phyloP scores from a whole-genome alignment of 2,888 invertebrate genomes.

The Invenusta paracnida region DNA sequence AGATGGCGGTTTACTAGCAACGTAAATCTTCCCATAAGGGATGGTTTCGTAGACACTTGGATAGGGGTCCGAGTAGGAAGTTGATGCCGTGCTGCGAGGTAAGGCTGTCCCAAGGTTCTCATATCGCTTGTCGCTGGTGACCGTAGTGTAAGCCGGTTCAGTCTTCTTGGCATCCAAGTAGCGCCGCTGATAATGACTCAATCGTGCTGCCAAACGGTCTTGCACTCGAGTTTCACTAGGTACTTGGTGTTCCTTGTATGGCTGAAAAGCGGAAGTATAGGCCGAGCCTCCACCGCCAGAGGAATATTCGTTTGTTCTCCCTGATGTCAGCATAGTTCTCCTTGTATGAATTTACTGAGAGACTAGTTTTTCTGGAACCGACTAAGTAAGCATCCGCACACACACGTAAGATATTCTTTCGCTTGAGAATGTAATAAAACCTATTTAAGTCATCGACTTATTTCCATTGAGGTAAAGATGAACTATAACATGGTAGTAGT shows the following conservation, averaged over 20 bases:
- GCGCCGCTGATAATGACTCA: background rate
- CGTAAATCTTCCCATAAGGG: too few species aligned
- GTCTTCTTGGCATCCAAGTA: background rate
- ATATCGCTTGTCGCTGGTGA: background rate
- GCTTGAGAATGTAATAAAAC: too few species aligned
- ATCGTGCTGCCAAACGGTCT: background rate
- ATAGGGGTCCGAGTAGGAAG: background rate
- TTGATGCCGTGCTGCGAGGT: background rate
- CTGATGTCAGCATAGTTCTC: too few species aligned
- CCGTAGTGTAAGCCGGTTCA: background rate
- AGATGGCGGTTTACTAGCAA: background rate
- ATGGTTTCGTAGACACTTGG: background rate
- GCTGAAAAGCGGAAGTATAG: background rate
- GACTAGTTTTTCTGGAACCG: too few species aligned
- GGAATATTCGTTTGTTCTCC: background rate
- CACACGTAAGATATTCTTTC: too few species aligned
- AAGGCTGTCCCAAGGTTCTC: background rate
- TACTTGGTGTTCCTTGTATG: background rate
- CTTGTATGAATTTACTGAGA: too few species aligned
- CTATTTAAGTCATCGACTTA: too few species aligned
- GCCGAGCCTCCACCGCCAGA: background rate
- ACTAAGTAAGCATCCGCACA: too few species aligned
- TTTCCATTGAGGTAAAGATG: too few species aligned
- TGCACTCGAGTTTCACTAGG: background rate
- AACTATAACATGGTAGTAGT: too few species aligned